Conservation (phyloP, 2,888 invertebrate species). For the Amphimallon solstitiale region DNA sequence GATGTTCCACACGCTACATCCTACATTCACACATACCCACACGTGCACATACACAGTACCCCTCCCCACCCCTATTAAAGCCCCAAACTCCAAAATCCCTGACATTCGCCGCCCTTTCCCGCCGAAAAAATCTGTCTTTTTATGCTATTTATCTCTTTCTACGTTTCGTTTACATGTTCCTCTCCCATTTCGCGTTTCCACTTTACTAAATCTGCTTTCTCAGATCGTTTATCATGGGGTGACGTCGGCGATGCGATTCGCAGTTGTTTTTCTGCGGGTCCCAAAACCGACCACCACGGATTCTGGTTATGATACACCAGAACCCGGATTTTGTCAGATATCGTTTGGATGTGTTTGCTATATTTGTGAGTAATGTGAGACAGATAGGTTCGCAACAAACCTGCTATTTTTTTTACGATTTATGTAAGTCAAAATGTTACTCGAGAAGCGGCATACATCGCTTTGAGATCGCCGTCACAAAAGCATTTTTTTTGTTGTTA, state of each 20-base stretch:
- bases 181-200: constrained; percentile 58
- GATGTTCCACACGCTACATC: constrained; percentile 48
- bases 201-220: constrained; percentile 57
- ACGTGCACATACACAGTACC: constrained; percentile 2
- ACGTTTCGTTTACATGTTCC: constrained; percentile 59
- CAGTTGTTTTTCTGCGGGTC: constrained; percentile 31
- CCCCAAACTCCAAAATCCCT: constrained; percentile 3
- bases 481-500: too few species aligned
- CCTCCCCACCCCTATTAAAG: constrained; percentile 9
- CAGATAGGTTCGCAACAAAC: constrained; percentile 11
- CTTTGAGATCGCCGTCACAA: too few species aligned
- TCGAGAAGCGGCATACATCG: too few species aligned
- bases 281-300: constrained; percentile 18
- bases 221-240: constrained; percentile 55
- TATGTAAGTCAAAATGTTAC: not conserved
- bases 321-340: constrained; percentile 21
- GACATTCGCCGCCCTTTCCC: constrained; percentile 19
- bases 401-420: not conserved
- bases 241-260: constrained; percentile 30
- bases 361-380: constrained; percentile 11
- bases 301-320: constrained; percentile 21
- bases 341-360: constrained; percentile 24
- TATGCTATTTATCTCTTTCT: constrained; percentile 57
- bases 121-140: constrained; percentile 54
- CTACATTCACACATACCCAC: constrained; percentile 41